Evolutionary conservation across 2,113 vertebrate species (phyloP).

Genomic region (Morone chrysops): DNA sequence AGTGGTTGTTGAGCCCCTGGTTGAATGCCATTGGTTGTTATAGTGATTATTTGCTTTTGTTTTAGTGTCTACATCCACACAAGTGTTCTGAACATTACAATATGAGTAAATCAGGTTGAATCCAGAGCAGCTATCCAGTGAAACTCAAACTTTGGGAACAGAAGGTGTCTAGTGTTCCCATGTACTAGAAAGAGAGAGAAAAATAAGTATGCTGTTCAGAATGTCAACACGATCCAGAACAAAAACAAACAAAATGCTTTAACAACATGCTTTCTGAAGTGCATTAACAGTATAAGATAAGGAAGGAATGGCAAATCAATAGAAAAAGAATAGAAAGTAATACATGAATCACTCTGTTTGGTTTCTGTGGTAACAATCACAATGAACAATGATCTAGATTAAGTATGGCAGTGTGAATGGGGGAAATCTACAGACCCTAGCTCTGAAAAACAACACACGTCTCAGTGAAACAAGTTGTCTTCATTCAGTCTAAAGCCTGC

Average conservation of each 20-base stretch:
- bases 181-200: too few relatives aligned
- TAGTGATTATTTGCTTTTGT: background rate
- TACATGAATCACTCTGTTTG: background rate
- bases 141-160: background rate
- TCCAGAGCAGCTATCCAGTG: background rate
- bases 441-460: background rate
- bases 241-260: background rate
- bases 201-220: background rate
- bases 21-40: background rate
- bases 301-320: background rate
- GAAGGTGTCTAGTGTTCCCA: background rate
- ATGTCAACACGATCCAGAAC: background rate
- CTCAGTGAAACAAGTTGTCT: background rate
- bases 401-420: background rate
- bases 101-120: background rate
- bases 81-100: background rate
- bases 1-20: background rate
- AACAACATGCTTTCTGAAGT: background rate
- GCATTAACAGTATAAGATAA: background rate
- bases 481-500: background rate
- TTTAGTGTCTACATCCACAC: background rate
- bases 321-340: background rate
- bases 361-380: background rate
- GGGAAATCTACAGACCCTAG: background rate
- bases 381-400: background rate